Evolutionary conservation across 2,888 invertebrate genomes (phyloP), one percentile per base, ranked within the genome.

Genomic region (Eristalis intricaria): DNA sequence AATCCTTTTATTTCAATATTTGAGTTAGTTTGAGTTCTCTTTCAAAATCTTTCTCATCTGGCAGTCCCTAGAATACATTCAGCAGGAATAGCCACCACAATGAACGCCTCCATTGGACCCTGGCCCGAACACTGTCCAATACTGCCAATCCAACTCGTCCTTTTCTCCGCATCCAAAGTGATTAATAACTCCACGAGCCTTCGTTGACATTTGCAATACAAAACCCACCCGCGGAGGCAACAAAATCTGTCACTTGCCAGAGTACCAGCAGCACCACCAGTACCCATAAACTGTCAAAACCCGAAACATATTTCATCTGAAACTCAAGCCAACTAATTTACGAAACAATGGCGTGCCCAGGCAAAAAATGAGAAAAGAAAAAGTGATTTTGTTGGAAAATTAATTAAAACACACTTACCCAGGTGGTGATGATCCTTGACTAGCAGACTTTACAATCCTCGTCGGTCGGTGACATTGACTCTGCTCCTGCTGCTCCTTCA

Each of bases 371-470:
- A 8, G 50, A 50, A 50, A 19, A 50, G 8, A 19, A 43, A 50
- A 50, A 50, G 32, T 5, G 50, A 50, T 50, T 50, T 15, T 2
- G 43, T 63, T 29, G 10, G 43, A 60, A 68, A 61, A 69, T 77
- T 69, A 69, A 77, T 77, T 69, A 56, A 19, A 32, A 35, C n/a
- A 63, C 15, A 84, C 80, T 56, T 80, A 84, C 84, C 84, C 84
- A 11, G 74, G 32, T 29, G 73, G 69, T 43, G 80, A 80, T 84
- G 84, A 84, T 71, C 84, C 84, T 71, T 84, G 84, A 69, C 84
- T 80, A 23, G 79, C 79, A 32, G 74, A 79, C 65, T 70, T 84
- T 15, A 79, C 79, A 75, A 84, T 75, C 43, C 75, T 70, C n/a
- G 29, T 29, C 38, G 69, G 66, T 32, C 76, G 77, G 29, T 58